These are phyloP conservation scores for Drosophila formosana DNA, from an alignment of 2,888 invertebrate genomes.

Conservation along the genomic window DNA sequence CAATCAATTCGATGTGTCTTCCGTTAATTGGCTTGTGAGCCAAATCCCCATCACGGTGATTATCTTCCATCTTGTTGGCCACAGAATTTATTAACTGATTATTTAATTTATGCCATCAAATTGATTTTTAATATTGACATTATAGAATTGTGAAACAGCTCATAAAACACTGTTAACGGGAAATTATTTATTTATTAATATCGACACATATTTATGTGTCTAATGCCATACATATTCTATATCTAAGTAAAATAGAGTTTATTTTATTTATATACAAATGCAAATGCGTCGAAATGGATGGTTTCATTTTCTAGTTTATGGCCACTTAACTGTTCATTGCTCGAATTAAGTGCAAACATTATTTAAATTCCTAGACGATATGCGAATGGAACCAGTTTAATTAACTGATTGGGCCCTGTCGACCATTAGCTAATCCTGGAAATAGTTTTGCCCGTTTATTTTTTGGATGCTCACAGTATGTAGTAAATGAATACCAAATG, in stretches of 20 bases:
- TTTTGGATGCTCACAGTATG: not conserved
- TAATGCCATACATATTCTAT: not conserved
- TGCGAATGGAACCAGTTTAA: slow-evolving; percentile 22
- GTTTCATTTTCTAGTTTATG: slow-evolving; percentile 16
- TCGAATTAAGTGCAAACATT: slow-evolving; percentile 16
- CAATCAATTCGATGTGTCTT: slow-evolving; percentile 10
- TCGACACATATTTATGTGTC: not conserved
- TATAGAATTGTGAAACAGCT: slow-evolving; percentile 16
- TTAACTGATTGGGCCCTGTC: not conserved
- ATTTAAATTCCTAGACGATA: slow-evolving; percentile 7
- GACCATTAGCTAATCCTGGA: slow-evolving; percentile 11
- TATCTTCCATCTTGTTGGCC: slow-evolving; percentile 33
- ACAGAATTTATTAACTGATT: slow-evolving; percentile 34
- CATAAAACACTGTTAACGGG: slow-evolving; percentile 34
- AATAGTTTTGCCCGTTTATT: slow-evolving; percentile 3
- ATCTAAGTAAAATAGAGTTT: slow-evolving; percentile 25
- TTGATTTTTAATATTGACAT: slow-evolving; percentile 37
- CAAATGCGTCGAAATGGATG: slow-evolving; percentile 8
- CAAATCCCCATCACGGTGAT: slow-evolving; percentile 21
- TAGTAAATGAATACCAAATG: slow-evolving; percentile 7
- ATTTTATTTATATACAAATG: slow-evolving; percentile 14
- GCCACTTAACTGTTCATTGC: slow-evolving; percentile 37
- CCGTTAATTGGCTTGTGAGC: slow-evolving; percentile 23
- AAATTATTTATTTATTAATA: slow-evolving; percentile 9
- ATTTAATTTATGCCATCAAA: slow-evolving; percentile 52